These are phyloP conservation scores for Aldabrachelys gigantea DNA, from an alignment of 2,113 vertebrate species.

Conservation along the genomic window DNA sequence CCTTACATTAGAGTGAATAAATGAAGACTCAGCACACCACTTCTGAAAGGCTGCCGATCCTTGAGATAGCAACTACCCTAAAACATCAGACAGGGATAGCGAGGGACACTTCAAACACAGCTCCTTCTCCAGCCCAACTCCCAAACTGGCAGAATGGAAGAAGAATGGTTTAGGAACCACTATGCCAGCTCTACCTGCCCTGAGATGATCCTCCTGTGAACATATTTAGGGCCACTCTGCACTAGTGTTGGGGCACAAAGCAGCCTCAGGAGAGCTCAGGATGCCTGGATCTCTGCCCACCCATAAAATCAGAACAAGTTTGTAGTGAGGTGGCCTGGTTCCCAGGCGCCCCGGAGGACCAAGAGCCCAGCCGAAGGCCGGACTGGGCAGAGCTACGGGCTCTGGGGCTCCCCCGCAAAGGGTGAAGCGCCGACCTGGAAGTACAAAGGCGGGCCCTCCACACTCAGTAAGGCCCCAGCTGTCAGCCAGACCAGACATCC, in stretches of 20 bases:
- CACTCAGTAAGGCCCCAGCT: no score
- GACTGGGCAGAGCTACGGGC: no score
- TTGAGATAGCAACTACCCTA: background rate
- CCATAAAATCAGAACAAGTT: background rate
- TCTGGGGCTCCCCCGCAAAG: no score
- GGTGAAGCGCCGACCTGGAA: no score
- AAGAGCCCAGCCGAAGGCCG: no score
- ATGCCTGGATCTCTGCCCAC: background rate
- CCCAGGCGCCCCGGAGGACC: no score
- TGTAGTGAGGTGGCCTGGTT: no score
- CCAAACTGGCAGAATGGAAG: background rate
- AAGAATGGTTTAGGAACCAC: background rate
- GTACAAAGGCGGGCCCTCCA: no score
- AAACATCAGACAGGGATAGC: background rate
- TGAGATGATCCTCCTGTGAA: background rate
- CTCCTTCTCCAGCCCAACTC: background rate
- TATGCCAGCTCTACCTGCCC: background rate
- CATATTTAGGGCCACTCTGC: background rate
- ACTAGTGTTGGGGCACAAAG: background rate
- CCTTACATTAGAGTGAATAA: no score
- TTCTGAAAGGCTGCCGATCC: no score
- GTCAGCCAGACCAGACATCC: no score
- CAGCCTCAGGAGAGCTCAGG: background rate
- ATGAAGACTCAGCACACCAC: no score
- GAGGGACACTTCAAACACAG: background rate